A percentile compares a stretch with the other conserved stretches of the same genome.
Evolutionary conservation across 1,140 invertebrate genomes (phyloP).

Genomic region (Solen grandis): DNA sequence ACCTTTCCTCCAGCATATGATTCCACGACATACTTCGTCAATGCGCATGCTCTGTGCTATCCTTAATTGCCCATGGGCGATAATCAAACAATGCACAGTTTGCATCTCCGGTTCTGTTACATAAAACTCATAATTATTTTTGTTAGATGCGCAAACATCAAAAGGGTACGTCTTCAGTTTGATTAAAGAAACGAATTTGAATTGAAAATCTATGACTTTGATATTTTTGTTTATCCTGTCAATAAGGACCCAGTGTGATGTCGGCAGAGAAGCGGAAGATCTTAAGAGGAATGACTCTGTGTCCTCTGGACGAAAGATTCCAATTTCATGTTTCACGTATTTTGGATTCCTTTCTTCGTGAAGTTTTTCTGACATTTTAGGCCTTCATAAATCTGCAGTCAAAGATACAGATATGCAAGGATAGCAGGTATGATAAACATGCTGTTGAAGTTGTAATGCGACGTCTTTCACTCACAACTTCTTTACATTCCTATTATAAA

Average conservation of each 20-base stretch:
- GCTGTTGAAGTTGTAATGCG: no score
- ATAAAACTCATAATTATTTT: slow-evolving; percentile 16
- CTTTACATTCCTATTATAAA: no score
- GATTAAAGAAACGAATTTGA: slow-evolving; percentile 7
- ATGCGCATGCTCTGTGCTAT: slow-evolving; percentile 15
- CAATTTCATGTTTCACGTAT: slow-evolving; percentile 7
- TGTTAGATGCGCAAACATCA: slow-evolving; percentile 36
- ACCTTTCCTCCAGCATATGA: slow-evolving; percentile 43
- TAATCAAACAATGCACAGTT: slow-evolving; percentile 22
- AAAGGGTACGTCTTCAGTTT: slow-evolving; percentile 37
- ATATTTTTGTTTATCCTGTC: slow-evolving; percentile 39
- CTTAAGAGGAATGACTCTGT: slow-evolving; percentile 2
- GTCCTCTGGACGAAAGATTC: slow-evolving; percentile 31
- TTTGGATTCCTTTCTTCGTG: slow-evolving; percentile 7
- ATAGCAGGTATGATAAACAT: no score
- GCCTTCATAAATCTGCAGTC: no score
- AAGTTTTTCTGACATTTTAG: slow-evolving; percentile 15
- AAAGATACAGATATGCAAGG: no score
- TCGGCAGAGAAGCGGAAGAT: not conserved
- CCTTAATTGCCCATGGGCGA: slow-evolving; percentile 26
- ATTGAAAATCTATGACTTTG: slow-evolving; percentile 19
- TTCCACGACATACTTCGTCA: slow-evolving; percentile 42
- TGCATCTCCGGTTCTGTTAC: slow-evolving; percentile 47
- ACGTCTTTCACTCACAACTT: no score
- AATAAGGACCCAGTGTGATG: slow-evolving; percentile 11